phyloP scores from a whole-genome alignment of 2,888 invertebrate genomes.

The Strigamia crassipes region DNA sequence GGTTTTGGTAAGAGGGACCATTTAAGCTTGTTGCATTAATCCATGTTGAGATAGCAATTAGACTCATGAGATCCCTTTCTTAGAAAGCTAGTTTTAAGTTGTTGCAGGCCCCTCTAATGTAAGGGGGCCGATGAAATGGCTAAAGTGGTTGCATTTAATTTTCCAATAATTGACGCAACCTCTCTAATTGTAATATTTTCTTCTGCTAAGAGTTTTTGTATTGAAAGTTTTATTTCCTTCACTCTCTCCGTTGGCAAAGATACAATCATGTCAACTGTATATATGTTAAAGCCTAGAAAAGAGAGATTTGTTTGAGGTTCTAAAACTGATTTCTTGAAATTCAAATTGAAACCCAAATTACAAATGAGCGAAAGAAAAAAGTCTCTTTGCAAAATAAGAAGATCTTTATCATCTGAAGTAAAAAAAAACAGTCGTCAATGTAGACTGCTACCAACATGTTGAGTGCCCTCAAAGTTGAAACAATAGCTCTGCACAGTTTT shows the following conservation, averaged over 20 bases:
- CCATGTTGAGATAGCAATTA: not conserved
- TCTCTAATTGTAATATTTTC: not conserved
- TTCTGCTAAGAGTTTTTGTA: no score
- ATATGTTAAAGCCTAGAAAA: no score
- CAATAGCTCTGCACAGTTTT: not conserved
- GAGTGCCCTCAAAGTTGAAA: not conserved
- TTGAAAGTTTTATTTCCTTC: no score
- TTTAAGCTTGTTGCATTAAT: not conserved
- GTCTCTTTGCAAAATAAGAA: no score
- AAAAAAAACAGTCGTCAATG: not conserved
- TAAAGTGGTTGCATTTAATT: not conserved
- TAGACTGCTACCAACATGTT: no score
- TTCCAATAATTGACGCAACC: not conserved
- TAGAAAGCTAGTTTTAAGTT: not conserved
- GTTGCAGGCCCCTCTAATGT: not conserved
- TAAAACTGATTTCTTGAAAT: no score
- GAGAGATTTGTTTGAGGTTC: no score
- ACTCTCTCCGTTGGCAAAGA: no score
- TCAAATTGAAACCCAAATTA: no score
- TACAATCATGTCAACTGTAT: no score
- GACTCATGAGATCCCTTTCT: not conserved
- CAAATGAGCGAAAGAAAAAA: not conserved
- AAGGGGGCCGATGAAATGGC: not conserved
- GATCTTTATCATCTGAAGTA: no score
- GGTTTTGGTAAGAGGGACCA: not conserved